Conservation (phyloP, 92 coral and sea anemone species). For the Micromussa lordhowensis region DNA sequence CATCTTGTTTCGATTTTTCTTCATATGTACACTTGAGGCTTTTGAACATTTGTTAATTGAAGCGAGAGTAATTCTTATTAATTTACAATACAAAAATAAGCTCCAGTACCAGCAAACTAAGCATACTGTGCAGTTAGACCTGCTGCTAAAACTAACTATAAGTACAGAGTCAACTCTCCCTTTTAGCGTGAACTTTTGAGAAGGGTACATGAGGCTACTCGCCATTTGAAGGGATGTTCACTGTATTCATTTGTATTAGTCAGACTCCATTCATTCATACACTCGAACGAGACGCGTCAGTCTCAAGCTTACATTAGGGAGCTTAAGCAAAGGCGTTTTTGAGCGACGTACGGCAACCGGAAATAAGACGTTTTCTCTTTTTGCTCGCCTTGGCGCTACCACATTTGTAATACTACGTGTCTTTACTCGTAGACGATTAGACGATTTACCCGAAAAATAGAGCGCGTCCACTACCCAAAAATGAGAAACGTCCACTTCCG, state of each 20-base stretch:
- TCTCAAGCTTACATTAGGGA: too few relatives aligned
- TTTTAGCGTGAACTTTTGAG: too few relatives aligned
- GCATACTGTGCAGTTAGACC: neutral
- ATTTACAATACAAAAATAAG: constrained; percentile 8
- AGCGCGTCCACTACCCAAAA: too few relatives aligned
- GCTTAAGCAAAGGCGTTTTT: too few relatives aligned
- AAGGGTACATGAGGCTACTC: neutral
- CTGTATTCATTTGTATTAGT: neutral
- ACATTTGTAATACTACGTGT: too few relatives aligned
- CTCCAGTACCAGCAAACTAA: neutral
- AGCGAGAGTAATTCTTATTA: neutral
- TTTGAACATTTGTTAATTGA: neutral
- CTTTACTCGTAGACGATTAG: too few relatives aligned
- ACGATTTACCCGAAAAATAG: too few relatives aligned
- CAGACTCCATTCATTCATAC: neutral
- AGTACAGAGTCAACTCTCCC: neutral
- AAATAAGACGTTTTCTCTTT: too few relatives aligned
- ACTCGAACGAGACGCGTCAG: neutral
- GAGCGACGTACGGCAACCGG: too few relatives aligned
- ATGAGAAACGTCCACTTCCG: too few relatives aligned
- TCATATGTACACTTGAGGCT: neutral
- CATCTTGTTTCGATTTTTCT: neutral
- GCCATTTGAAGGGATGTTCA: neutral
- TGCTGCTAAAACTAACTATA: neutral
- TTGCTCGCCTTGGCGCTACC: too few relatives aligned